Evolutionary conservation across 2,888 invertebrate species (phyloP).

Genomic region (Stenurella melanura): DNA sequence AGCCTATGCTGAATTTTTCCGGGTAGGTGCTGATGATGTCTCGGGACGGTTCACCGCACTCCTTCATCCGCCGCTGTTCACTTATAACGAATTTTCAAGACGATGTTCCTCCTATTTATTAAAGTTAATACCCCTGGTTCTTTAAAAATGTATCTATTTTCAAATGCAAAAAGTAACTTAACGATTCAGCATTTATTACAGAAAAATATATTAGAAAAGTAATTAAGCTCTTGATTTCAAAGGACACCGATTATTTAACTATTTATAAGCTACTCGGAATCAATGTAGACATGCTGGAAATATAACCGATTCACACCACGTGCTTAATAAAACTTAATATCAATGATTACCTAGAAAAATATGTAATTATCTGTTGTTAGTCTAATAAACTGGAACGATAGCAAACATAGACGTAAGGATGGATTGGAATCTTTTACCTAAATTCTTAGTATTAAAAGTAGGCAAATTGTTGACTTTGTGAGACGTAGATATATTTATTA

Average conservation of each 20-base stretch:
- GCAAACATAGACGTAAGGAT: background rate
- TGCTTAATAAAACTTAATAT: conserved; percentile 9
- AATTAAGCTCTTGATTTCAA: background rate
- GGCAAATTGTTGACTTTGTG: too few relatives aligned
- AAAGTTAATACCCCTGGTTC: background rate
- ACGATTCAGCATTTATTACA: too few relatives aligned
- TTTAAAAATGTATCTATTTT: background rate
- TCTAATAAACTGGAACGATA: background rate
- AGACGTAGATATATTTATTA: too few relatives aligned
- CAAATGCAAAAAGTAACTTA: background rate
- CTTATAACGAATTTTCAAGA: too few relatives aligned
- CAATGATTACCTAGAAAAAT: conserved; percentile 8
- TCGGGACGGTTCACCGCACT: too few relatives aligned
- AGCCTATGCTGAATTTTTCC: too few relatives aligned
- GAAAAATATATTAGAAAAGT: background rate
- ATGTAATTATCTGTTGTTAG: background rate
- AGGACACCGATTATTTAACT: background rate
- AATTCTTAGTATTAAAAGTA: background rate
- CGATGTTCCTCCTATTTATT: too few relatives aligned
- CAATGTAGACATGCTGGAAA: background rate
- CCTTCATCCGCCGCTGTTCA: too few relatives aligned
- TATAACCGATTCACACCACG: background rate
- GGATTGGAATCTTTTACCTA: background rate
- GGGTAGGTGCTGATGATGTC: too few relatives aligned
- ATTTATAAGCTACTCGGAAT: conserved; percentile 2